Evolutionary conservation across 2,113 vertebrate species (phyloP), one percentile per base, ranked within the genome.

Genomic region (Triplophysa tibetana): DNA sequence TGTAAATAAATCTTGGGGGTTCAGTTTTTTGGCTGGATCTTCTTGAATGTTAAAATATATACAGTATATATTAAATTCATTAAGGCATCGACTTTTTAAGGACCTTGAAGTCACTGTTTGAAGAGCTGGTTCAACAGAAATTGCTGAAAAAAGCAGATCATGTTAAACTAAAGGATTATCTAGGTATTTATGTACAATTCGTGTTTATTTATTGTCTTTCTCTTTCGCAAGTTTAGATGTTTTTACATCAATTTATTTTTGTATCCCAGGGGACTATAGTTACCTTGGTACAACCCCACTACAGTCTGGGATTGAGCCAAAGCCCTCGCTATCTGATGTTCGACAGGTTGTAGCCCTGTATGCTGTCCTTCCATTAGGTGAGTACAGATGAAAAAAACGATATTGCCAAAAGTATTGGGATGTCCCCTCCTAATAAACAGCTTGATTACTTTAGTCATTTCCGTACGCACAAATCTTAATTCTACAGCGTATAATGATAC

Each of bases 241-340:
- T 29, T 29, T 29, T 29, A 48, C 45, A 48, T 48, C 1, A 11
- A 48, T 48, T 5, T 48, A 8, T 70, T 9, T 23, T 1, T 6
- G 70, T 2, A 29, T 81, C 11, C 68, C 14, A 96, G 95, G 95
- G 16, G 94, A 95, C 73, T 95, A 84, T 69, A 93, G 89, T 77
- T 95, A 95, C 78, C 93, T 96, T 8, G 94, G 93, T 2, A 93
- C 92, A 2, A 83, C 89, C 0, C 84, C 95, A 65, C 88, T 86
- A 50, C 85, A 93, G 81, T 91, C 92, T 1, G 92, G 94, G 64
- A 94, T 93, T 5, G 88, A 95, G 67, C 94, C 94, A 8, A 90
- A 91, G 89, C 95, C 95, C 0, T 95, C 95, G 0, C 62, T 95
- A 82, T 91, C 91, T 3, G 95, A 96, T 29, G 91, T 96, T 13